Conservation (phyloP, 2,797 vertebrate species). For the Staurois parvus region DNA sequence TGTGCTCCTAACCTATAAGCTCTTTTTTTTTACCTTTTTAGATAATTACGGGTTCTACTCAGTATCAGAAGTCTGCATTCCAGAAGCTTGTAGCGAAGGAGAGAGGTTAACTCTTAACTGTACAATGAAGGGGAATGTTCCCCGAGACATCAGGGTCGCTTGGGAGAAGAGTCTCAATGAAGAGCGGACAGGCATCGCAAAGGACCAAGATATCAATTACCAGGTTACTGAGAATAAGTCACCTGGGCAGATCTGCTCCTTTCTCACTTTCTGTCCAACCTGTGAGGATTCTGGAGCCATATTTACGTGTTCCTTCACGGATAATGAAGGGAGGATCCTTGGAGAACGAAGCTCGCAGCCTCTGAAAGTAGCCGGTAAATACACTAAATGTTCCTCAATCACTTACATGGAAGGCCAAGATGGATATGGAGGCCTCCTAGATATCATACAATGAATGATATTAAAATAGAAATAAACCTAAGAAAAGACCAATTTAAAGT, state of each 20-base stretch:
- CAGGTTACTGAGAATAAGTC: conserved; percentile 53
- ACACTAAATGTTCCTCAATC: conserved; percentile 8
- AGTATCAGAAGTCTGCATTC: conserved; percentile 28
- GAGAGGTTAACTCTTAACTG: conserved; percentile 50
- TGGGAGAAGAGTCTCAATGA: conserved; percentile 31
- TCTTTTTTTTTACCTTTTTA: neutral
- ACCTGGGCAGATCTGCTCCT: conserved; percentile 44
- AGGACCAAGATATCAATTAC: conserved; percentile 38
- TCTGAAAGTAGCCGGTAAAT: conserved; percentile 49
- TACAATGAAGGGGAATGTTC: conserved; percentile 38
- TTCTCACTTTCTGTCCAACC: conserved; percentile 42
- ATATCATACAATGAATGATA: neutral
- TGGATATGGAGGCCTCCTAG: neutral
- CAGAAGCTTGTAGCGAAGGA: neutral
- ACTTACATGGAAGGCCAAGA: neutral
- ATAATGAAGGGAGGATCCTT: conserved; percentile 50
- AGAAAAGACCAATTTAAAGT: neutral
- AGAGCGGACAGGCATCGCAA: conserved; percentile 22
- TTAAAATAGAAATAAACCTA: neutral
- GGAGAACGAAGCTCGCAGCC: conserved; percentile 46
- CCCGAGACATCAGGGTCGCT: conserved; percentile 19
- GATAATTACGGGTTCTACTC: conserved; percentile 42
- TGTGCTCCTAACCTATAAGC: neutral
- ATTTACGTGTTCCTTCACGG: conserved; percentile 36
- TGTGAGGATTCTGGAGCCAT: conserved; percentile 36